Base-by-base conservation (phyloP, 2,888 invertebrate genomes). In the Azorinus chamasolen region DNA sequence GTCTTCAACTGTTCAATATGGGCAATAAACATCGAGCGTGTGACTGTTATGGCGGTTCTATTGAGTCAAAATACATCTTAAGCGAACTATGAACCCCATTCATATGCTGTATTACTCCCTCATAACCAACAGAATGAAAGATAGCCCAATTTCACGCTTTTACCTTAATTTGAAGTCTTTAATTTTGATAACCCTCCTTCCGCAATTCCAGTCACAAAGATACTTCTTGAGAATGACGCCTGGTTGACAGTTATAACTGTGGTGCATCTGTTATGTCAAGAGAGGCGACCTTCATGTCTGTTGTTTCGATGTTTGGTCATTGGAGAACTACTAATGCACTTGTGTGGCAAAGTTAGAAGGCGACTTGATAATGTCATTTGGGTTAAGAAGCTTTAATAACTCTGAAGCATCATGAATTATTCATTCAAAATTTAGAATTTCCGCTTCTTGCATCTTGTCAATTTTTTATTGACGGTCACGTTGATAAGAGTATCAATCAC, bases 331-430 rank as follows among this genome's bases (percentile, higher is more conserved):
- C 18, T 37, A 37, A 24, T 24, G 55, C 55, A 55, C 6, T 54
- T 41, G 41, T 55, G 37, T 41, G 41, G 32, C 32, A 37, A n/a
- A 32, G 10, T 55, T 37, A 39, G 20, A 55, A 20, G 27, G n/a
- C 32, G 4, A 51, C 22, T 39, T 2, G 10, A 59, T 43, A 22
- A 51, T 59, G 58, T 41, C 68, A 53, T 20, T 25, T 25, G 55
- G 70, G 70, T 63, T 48, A 55, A 62, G 70, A 55, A 6, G 58
- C 27, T 68, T 57, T 53, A 62, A 74, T 57, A 57, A 63, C 39
- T 50, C 55, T 57, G 46, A 61, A 61, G 62, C 48, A 39, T 66
- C 62, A 74, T 74, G 74, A 74, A 74, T 74, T 37, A 74, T 74
- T 74, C 63, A 74, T 74, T 27, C 22, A 12, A 22, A 24, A 54